Evolutionary conservation across 1,140 invertebrate genomes (phyloP), one percentile per base, ranked within the genome.

Genomic region (Apolygus lucorum): DNA sequence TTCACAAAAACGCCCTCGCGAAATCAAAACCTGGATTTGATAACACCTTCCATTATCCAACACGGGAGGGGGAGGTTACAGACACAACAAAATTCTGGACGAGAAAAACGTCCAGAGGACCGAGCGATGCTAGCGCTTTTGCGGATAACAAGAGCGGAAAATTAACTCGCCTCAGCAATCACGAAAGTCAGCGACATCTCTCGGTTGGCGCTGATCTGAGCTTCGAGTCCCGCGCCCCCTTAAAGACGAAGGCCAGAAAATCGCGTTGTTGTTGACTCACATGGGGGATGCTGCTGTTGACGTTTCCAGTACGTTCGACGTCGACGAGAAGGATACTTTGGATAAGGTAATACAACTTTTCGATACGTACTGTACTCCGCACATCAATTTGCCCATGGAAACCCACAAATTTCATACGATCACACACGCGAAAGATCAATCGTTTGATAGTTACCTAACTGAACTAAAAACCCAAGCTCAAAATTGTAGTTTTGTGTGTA

Each of bases 221-320:
- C n/a, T n/a, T n/a, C n/a, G n/a, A n/a, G n/a, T n/a, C n/a, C n/a
- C n/a, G n/a, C n/a, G n/a, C n/a, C n/a, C n/a, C n/a, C n/a, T 27
- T 2, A 65, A 22, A 11, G 63, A 65, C 25, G 63, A 65, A 28
- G 27, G 11, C 28, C 17, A 25, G 63, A 65, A 65, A 28, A 65
- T 65, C 28, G 26, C 63, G 22, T n/a, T 14, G 13, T 65, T 65
- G 27, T 28, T 65, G 11, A 65, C 22, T 65, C 63, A 65, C 11
- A 65, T 65, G 63, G 21, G 63, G 27, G 63, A 65, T 17, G 63
- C 24, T 13, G 63, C 63, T 2, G 25, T 65, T 11, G 63, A 65
- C 17, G 21, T 65, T 2, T 65, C 2, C 28, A 22, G 28, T 25
- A 65, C 63, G 2, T 22, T 65, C 27, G 2, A 4, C 27, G 21